Evolutionary conservation across 2,888 invertebrate genomes (phyloP).

Genomic region (Tetragnatha montana): DNA sequence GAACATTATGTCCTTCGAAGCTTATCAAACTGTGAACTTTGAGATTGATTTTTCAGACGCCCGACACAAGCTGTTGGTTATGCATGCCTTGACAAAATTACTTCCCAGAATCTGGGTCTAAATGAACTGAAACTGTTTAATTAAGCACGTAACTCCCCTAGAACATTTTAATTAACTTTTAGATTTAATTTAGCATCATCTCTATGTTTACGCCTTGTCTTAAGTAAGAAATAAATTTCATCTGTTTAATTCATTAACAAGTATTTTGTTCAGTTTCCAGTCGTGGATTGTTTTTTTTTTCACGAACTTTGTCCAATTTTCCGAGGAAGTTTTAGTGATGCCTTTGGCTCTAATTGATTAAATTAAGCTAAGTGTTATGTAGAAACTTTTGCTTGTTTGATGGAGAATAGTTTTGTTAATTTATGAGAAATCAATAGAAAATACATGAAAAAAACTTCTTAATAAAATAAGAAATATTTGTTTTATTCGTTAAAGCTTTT

Average conservation of each 20-base stretch:
- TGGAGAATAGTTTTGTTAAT: no score
- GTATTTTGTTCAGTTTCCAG: neutral
- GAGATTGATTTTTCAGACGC: slow-evolving; percentile 36
- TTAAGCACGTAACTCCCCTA: slow-evolving; percentile 25
- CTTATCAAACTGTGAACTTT: slow-evolving; percentile 10
- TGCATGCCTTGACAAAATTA: slow-evolving; percentile 22
- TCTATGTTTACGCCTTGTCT: slow-evolving; percentile 20
- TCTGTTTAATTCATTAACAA: slow-evolving; percentile 1
- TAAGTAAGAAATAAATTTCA: neutral
- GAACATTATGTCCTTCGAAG: neutral
- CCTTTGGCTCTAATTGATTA: neutral
- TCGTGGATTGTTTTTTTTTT: neutral
- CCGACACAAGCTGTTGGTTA: slow-evolving; percentile 27
- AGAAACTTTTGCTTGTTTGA: no score
- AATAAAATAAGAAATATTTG: no score
- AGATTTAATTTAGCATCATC: slow-evolving; percentile 22
- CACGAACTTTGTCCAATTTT: neutral
- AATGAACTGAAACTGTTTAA: slow-evolving; percentile 40
- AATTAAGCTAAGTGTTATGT: neutral
- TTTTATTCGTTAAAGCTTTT: no score
- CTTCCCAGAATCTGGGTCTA: neutral
- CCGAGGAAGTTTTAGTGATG: neutral
- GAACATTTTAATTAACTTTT: slow-evolving; percentile 36
- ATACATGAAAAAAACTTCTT: no score
- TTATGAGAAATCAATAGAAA: no score